These are phyloP conservation scores for Limnephilus marmoratus DNA, from an alignment of 2,888 invertebrate species.

Conservation along the genomic window DNA sequence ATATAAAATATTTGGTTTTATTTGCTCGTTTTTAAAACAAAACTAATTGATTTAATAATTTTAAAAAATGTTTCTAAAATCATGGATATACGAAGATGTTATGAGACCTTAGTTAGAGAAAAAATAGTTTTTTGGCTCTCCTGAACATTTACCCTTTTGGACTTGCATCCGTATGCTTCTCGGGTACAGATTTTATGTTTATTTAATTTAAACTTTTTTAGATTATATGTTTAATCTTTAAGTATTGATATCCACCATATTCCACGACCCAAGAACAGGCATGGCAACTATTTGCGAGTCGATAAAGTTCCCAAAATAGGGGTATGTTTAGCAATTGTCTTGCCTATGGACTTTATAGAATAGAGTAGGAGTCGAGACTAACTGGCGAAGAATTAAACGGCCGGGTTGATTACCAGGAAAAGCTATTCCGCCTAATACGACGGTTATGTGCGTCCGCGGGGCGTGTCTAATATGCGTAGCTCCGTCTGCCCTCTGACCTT, in stretches of 20 bases:
- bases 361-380: background rate
- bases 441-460: background rate
- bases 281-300: background rate
- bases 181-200: no score
- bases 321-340: slow-evolving; percentile 29
- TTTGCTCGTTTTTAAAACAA: no score
- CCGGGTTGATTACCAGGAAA: slow-evolving; percentile 20
- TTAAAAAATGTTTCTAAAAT: no score
- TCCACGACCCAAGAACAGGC: background rate
- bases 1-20: no score
- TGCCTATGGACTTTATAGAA: background rate
- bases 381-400: slow-evolving; percentile 30
- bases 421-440: slow-evolving; percentile 16
- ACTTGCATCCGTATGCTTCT: no score
- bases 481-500: background rate
- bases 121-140: no score
- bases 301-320: slow-evolving; percentile 31
- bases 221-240: background rate
- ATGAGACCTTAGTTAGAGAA: no score
- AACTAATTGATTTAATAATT: no score
- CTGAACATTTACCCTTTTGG: no score
- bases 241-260: background rate
- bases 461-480: background rate
- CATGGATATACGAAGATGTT: no score
- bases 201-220: background rate